Evolutionary conservation across 2,888 invertebrate species (phyloP).

Genomic region (Tortricodes alternella): DNA sequence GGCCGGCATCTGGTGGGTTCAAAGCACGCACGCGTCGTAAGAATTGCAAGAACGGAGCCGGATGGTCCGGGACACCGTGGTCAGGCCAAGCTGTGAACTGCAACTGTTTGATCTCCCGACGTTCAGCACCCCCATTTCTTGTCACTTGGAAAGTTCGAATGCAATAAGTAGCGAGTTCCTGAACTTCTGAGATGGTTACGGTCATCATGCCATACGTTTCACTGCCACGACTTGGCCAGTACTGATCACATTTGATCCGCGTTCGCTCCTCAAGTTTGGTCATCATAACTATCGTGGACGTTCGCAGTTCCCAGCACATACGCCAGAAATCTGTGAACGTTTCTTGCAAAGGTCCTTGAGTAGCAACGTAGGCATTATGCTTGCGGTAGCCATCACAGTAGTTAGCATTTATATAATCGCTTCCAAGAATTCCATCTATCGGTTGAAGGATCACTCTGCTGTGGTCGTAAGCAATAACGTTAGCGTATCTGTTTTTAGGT

Average conservation of each 20-base stretch:
- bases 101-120: slow-evolving; percentile 97
- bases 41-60: slow-evolving; percentile 99
- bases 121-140: slow-evolving; percentile 90
- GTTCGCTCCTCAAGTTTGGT: slow-evolving; percentile 98
- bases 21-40: slow-evolving; percentile 94
- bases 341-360: slow-evolving; percentile 98
- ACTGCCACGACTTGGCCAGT: slow-evolving; percentile 98
- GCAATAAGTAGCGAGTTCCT: slow-evolving; percentile 98
- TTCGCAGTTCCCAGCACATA: slow-evolving; percentile 99
- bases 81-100: slow-evolving; percentile 99
- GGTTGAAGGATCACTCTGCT: slow-evolving; percentile 97
- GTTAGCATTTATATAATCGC: slow-evolving; percentile 99
- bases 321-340: slow-evolving; percentile 99
- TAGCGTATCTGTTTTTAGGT: slow-evolving; percentile 99
- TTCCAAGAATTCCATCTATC: slow-evolving; percentile 93
- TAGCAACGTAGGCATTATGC: slow-evolving; percentile 99
- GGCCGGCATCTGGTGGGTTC: slow-evolving; percentile 96
- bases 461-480: slow-evolving; percentile 99
- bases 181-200: slow-evolving; percentile 96
- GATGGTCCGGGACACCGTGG: slow-evolving; percentile 99
- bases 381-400: slow-evolving; percentile 99
- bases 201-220: slow-evolving; percentile 98
- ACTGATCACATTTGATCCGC: slow-evolving; percentile 98
- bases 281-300: slow-evolving; percentile 99
- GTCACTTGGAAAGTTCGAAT: slow-evolving; percentile 97